Base-by-base conservation (phyloP, 2,888 invertebrate genomes). In the Drosophila kanekoi region DNA sequence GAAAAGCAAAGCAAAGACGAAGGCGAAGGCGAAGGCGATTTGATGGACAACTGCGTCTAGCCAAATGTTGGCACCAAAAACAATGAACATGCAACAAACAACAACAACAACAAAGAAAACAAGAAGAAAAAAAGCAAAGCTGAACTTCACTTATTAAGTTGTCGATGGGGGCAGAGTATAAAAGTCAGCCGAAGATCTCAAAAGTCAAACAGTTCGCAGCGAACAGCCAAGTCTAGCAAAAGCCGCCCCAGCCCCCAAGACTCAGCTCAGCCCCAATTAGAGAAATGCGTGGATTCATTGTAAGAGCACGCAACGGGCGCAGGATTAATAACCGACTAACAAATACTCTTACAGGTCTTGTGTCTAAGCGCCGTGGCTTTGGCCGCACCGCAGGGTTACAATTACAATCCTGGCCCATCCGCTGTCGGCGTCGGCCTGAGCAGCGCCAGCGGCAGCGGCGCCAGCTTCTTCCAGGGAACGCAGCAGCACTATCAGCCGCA, bases 231-330 rank as follows among this genome's bases (percentile, higher is more conserved):
- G 72, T 69, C 8, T 8, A 8, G 28, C 28, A 28, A 79, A 85
- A 70, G 62, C 57, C 66, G 51, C 48, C 77, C 1, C 28, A 32
- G 67, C 77, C 73, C 64, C 61, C 72, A 1, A 76, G 72, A 14
- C 5, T 28, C 77, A 81, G 83, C 85, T 90, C 90, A 90, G 62
- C 80, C 5, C 20, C 75, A 90, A 91, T 85, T 79, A 69, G 45
- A 81, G 89, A 91, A 87, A 91, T 91, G 91, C 91, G 91, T 91
- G 91, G 91, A 86, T 89, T 91, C 76, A 90, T 92, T 87, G 91
- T 91, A 90, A 90, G 91, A 68, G 16, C 37, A 14, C 37, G 11
- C 4, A 28, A 11, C 3, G 20, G 23, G 14, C 11, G 14, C 6
- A 18, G 71, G 56, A 74, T 52, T 70, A 43, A 23, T 10, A 16